A percentile compares a stretch with the other conserved stretches of the same genome.
Conservation (phyloP, 2,888 invertebrate species). For the Cantharis flavilabris region DNA sequence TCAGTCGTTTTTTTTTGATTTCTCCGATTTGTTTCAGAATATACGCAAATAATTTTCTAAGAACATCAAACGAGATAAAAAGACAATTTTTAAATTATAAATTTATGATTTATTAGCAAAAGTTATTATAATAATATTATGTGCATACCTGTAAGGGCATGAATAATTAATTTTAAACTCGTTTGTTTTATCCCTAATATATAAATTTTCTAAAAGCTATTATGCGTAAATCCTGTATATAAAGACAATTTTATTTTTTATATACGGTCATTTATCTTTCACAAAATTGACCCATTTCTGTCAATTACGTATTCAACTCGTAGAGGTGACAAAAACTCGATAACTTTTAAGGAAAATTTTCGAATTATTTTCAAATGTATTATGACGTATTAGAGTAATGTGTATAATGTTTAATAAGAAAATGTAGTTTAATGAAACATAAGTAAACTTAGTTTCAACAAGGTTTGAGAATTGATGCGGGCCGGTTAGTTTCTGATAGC, state of each 20-base stretch:
- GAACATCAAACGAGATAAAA: no score
- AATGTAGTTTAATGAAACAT: constrained; percentile 16
- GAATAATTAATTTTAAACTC: neutral
- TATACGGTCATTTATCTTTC: constrained; percentile 1
- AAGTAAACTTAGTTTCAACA: constrained; percentile 11
- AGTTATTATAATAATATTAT: neutral
- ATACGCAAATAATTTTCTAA: neutral
- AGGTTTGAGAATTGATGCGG: constrained; percentile 22
- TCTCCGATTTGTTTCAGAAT: neutral
- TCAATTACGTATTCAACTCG: constrained; percentile 1
- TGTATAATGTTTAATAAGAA: constrained; percentile 7
- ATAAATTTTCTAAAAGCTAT: neutral
- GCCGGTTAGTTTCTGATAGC: constrained; percentile 21
- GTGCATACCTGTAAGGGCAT: neutral
- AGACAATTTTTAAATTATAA: neutral
- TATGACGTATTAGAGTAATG: neutral
- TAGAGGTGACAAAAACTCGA: neutral
- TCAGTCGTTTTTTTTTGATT: no score
- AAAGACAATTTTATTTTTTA: neutral
- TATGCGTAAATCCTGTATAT: neutral
- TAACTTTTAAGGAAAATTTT: neutral
- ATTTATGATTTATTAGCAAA: neutral
- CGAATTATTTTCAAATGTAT: neutral
- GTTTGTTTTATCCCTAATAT: neutral
- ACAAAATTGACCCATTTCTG: neutral